These are phyloP conservation scores for Pantala flavescens DNA, from an alignment of 1,140 invertebrate genomes.

Conservation along the genomic window DNA sequence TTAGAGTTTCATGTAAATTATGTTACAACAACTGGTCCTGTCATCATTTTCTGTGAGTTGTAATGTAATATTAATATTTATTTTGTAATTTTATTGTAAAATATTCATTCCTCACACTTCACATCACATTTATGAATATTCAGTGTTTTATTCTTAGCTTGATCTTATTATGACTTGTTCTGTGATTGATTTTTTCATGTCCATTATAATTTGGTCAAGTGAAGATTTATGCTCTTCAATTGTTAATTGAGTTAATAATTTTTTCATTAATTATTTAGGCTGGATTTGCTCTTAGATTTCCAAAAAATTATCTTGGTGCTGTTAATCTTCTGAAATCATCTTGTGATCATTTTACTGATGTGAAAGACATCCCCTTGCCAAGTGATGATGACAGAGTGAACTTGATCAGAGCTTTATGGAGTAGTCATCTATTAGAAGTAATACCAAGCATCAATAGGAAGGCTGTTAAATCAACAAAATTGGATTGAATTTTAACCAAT, in stretches of 20 bases:
- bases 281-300: not conserved
- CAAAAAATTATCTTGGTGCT: not conserved
- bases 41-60: too few species aligned
- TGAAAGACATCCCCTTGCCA: not conserved
- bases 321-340: not conserved
- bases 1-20: too few species aligned
- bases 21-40: too few species aligned
- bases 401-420: conserved; percentile 1
- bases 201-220: too few species aligned
- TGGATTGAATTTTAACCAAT: not conserved
- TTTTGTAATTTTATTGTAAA: too few species aligned
- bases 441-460: not conserved
- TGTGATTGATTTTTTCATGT: too few species aligned
- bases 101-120: too few species aligned
- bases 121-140: too few species aligned
- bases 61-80: too few species aligned
- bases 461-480: not conserved
- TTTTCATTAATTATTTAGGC: not conserved
- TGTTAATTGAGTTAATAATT: not conserved
- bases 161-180: too few species aligned
- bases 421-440: not conserved
- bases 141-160: too few species aligned
- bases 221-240: too few species aligned
- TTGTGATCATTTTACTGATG: conserved; percentile 8
- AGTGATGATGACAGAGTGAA: not conserved